Conservation (phyloP, 2,888 invertebrate species). For the Netelia fuscicornis region DNA sequence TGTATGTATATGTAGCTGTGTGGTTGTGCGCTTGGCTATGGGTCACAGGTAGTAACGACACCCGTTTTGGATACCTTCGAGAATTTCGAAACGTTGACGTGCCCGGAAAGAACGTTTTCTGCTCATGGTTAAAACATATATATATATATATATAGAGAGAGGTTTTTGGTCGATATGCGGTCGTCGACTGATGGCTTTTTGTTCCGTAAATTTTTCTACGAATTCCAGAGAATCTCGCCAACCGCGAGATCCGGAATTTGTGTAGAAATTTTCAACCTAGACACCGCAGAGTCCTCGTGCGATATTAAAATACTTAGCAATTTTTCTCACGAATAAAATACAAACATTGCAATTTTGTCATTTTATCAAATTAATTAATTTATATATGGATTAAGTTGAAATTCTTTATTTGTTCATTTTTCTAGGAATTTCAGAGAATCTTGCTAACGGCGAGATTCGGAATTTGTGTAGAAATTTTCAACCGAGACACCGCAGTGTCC, state of each 20-base stretch:
- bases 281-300: too few relatives aligned
- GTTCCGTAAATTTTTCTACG: slow-evolving; percentile 16
- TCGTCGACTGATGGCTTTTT: slow-evolving; percentile 24
- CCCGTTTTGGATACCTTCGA: slow-evolving; percentile 54
- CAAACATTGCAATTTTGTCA: too few relatives aligned
- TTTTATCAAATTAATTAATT: too few relatives aligned
- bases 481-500: too few relatives aligned
- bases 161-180: background rate
- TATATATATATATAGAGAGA: background rate
- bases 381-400: too few relatives aligned
- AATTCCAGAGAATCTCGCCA: slow-evolving; percentile 4
- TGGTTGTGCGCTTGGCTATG: background rate
- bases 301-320: too few relatives aligned
- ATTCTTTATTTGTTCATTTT: background rate
- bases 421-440: slow-evolving; percentile 19
- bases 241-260: background rate
- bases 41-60: slow-evolving; percentile 66
- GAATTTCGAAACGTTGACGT: slow-evolving; percentile 50
- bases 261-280: background rate
- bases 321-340: too few relatives aligned
- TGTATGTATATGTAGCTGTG: background rate
- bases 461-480: background rate
- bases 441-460: background rate
- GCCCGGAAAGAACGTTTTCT: slow-evolving; percentile 9
- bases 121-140: slow-evolving; percentile 1